Evolutionary conservation across 2,797 vertebrate genomes (phyloP), one percentile per base, ranked within the genome.

Genomic region (Micropoecilia bifurca): DNA sequence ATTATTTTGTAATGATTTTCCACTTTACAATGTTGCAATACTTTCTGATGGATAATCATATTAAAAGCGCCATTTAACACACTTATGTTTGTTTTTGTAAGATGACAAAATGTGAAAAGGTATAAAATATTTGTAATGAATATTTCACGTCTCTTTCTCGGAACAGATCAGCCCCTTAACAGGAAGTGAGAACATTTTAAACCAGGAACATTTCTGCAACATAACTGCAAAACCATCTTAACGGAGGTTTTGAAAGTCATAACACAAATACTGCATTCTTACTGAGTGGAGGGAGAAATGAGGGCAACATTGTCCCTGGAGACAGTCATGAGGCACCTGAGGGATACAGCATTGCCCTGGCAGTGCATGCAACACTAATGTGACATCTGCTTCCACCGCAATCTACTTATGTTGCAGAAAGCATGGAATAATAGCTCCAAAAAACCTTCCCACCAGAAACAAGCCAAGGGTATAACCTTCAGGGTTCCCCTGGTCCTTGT

Each of bases 281-380:
- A 89, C 89, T 80, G 82, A 87, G 74, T 3, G 59, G 75, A 78
- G 72, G 77, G 73, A 83, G 79, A 90, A 92, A 92, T 69, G 71
- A 87, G 88, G 91, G 83, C 90, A 90, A 25, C 1, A 28, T 74
- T 87, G 61, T 74, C 91, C n/a, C 81, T 8, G 25, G 84, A 85
- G 81, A 81, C 53, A 76, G 59, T 47, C 2, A 77, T 71, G 80
- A 46, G 1, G 46, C 80, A 92, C 91, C 87, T 86, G 82, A 88
- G 83, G 80, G 83, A 88, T 50, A 57, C 73, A 59, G 79, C 77
- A 30, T 78, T 82, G 84, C 77, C 85, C 86, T 71, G 39, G 79
- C 75, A 84, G 78, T 66, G 79, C 75, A 88, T 72, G 66, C 73
- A 89, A 83, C 78, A 76, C 71, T 55, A 74, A 66, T 3, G 81